Evolutionary conservation across 1,140 invertebrate species (phyloP).

Genomic region (Andricus grossulariae): DNA sequence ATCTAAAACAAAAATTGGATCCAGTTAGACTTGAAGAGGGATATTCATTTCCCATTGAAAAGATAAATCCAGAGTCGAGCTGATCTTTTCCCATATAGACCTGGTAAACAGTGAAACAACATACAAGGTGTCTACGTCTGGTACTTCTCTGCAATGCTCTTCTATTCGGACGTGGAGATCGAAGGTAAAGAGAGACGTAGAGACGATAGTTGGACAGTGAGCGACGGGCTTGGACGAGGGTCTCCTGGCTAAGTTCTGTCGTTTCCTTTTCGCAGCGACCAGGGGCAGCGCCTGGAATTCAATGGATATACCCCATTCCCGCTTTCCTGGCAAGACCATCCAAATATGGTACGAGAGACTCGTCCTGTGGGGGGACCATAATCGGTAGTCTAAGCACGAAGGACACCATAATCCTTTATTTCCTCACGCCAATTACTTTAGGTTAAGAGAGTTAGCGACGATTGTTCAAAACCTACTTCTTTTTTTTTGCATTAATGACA

Average conservation of each 20-base stretch:
- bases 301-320: slow-evolving; percentile 56
- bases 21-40: too few relatives aligned
- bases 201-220: slow-evolving; percentile 64
- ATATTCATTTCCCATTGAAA: too few relatives aligned
- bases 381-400: slow-evolving; percentile 48
- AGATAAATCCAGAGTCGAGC: too few relatives aligned
- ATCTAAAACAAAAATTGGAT: too few relatives aligned
- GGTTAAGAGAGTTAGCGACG: not conserved
- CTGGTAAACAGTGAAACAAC: slow-evolving; percentile 5
- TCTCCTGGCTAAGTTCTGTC: slow-evolving; percentile 58
- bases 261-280: slow-evolving; percentile 50
- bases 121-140: slow-evolving; percentile 54
- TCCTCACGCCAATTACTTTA: slow-evolving; percentile 9
- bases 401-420: slow-evolving; percentile 14
- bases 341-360: slow-evolving; percentile 64
- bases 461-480: not conserved
- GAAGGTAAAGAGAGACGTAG: slow-evolving; percentile 68
- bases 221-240: slow-evolving; percentile 64
- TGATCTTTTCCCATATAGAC: not conserved
- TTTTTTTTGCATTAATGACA: not conserved
- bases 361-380: slow-evolving; percentile 52
- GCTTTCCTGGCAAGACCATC: slow-evolving; percentile 52
- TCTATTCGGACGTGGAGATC: slow-evolving; percentile 50
- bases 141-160: slow-evolving; percentile 46
- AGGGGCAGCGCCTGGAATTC: slow-evolving; percentile 66